Evolutionary conservation across 2,888 invertebrate genomes (phyloP).

Genomic region (Mamestra brassicae): DNA sequence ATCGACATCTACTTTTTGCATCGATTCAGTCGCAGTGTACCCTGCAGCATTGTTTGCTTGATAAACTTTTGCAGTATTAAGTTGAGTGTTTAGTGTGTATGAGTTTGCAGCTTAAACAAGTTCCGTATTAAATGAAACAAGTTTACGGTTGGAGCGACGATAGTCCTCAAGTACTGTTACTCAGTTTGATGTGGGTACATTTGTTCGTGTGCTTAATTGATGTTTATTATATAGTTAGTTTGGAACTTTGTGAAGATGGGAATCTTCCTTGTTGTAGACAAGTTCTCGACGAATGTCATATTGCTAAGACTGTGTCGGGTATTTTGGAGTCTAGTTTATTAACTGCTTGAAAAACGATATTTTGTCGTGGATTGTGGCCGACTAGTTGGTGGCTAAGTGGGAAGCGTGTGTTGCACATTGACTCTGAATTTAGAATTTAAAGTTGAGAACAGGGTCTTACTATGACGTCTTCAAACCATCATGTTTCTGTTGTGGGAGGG

Average conservation of each 20-base stretch:
- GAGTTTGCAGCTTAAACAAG: conserved; percentile 55
- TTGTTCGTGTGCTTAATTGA: conserved; percentile 45
- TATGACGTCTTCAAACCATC: too few species aligned
- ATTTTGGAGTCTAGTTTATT: not conserved
- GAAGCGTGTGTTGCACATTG: not conserved
- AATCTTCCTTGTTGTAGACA: not conserved
- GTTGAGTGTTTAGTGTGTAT: conserved; percentile 48
- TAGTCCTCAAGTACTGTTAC: conserved; percentile 38
- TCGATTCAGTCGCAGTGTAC: conserved; percentile 60
- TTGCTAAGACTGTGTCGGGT: not conserved
- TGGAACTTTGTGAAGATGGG: conserved; percentile 26
- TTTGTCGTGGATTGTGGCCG: not conserved
- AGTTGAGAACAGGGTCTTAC: not conserved
- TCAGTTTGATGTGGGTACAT: conserved; percentile 46
- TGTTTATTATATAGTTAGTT: conserved; percentile 43
- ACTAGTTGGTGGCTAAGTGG: not conserved
- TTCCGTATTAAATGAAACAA: conserved; percentile 63
- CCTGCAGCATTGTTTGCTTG: conserved; percentile 51
- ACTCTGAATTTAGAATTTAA: not conserved
- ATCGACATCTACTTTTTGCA: conserved; percentile 52
- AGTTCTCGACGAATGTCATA: not conserved
- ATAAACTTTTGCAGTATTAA: conserved; percentile 53
- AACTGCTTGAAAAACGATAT: not conserved
- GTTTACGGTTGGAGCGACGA: conserved; percentile 46
- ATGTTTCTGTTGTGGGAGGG: too few species aligned